Evolutionary conservation across 1,140 invertebrate species (phyloP).

Genomic region (Trialeurodes vaporariorum): DNA sequence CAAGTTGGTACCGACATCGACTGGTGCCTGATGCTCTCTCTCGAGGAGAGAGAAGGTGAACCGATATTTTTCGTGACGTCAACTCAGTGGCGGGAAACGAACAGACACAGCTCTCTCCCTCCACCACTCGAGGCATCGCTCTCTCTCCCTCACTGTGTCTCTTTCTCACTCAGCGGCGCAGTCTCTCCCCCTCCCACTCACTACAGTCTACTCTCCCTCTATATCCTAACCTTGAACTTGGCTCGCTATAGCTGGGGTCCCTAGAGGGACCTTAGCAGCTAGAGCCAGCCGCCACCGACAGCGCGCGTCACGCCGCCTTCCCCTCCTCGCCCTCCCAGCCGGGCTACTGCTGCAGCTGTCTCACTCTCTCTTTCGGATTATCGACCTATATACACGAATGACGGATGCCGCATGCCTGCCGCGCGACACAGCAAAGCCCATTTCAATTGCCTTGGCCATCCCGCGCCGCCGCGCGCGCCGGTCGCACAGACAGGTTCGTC

Average conservation of each 20-base stretch:
- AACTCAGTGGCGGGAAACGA: not conserved
- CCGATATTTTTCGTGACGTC: conserved; percentile 35
- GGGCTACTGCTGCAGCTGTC: conserved; percentile 22
- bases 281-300: conserved; percentile 12
- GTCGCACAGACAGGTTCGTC: not conserved
- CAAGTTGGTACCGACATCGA: not conserved
- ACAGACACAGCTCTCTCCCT: no score
- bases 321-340: conserved; percentile 17
- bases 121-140: no score
- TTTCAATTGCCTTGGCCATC: conserved; percentile 10
- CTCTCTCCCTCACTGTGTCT: no score
- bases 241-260: no score
- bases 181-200: conserved; percentile 11
- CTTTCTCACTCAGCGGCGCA: no score
- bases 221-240: conserved; percentile 37
- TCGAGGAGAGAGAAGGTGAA: conserved; percentile 29
- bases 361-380: conserved; percentile 8
- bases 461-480: conserved; percentile 4
- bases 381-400: conserved; percentile 12
- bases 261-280: conserved; percentile 22
- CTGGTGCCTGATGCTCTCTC: not conserved
- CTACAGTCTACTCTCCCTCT: conserved; percentile 26
- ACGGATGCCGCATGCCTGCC: not conserved
- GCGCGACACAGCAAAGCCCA: not conserved
- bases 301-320: conserved; percentile 12